Conservation (phyloP, 2,113 vertebrate genomes). For the Pteruthius melanotis region DNA sequence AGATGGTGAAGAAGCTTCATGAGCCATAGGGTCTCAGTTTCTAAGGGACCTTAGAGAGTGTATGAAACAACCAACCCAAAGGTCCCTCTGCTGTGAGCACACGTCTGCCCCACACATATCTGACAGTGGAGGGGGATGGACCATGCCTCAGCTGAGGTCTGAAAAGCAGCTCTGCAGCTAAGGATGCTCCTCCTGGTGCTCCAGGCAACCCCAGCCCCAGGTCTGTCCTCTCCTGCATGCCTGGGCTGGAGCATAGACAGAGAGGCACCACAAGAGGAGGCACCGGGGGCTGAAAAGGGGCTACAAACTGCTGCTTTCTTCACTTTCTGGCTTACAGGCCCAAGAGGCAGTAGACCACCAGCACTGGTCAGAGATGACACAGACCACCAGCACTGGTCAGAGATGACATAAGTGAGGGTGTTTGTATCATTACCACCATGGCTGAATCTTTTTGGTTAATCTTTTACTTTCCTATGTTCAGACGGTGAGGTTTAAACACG, state of each 20-base stretch:
- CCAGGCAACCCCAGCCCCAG: background rate
- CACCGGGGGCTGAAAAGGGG: fast-evolving
- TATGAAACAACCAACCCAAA: background rate
- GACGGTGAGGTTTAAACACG: background rate
- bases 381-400: background rate
- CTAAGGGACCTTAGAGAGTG: background rate
- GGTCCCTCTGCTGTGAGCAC: background rate
- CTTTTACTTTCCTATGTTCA: background rate
- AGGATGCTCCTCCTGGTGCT: background rate
- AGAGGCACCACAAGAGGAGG: fast-evolving
- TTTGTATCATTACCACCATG: background rate
- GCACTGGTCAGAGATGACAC: background rate
- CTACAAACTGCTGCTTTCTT: background rate
- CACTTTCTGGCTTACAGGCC: background rate
- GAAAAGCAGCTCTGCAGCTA: background rate
- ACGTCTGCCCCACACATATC: fast-evolving
- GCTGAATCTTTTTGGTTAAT: background rate
- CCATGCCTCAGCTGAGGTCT: background rate
- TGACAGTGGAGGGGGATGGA: background rate
- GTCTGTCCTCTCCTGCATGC: background rate
- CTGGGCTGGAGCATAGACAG: fast-evolving
- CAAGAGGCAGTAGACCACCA: background rate
- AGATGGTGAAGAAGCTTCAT: background rate
- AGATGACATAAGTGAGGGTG: background rate
- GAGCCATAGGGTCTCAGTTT: background rate